phyloP scores from a whole-genome alignment of 2,888 invertebrate species.

The Steinernema scapterisci region DNA sequence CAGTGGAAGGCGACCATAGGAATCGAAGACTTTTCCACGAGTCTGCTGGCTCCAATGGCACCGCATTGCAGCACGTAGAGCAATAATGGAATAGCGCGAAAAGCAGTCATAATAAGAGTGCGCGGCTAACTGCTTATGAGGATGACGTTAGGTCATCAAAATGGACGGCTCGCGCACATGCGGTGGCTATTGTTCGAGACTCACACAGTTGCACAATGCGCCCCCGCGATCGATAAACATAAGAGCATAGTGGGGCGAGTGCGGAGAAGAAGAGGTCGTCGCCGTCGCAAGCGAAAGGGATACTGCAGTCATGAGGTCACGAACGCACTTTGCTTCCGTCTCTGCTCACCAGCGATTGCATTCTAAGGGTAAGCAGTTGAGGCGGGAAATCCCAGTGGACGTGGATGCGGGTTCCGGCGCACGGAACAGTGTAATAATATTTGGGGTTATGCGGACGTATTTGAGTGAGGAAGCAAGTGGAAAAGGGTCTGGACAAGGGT shows the following conservation, averaged over 20 bases:
- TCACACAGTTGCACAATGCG: constrained; percentile 26
- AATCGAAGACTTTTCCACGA: background rate
- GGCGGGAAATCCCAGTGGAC: too few relatives aligned
- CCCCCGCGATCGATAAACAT: background rate
- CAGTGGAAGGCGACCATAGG: constrained; percentile 21
- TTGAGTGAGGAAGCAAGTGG: too few relatives aligned
- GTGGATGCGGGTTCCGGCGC: too few relatives aligned
- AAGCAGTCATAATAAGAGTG: background rate
- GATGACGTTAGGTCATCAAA: constrained; percentile 20
- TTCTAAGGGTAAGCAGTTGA: too few relatives aligned
- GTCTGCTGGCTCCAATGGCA: background rate
- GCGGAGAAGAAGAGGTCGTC: background rate
- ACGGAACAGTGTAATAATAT: too few relatives aligned
- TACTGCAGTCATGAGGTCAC: constrained; percentile 28
- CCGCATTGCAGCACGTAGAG: background rate
- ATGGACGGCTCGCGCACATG: background rate
- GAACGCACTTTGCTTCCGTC: background rate
- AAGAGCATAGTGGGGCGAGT: background rate
- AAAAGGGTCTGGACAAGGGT: too few relatives aligned
- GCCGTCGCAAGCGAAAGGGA: constrained; percentile 22
- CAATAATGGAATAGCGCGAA: background rate
- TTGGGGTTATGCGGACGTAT: too few relatives aligned
- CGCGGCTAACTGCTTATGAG: background rate
- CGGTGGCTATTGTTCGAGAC: constrained; percentile 24
- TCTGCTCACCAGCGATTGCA: background rate